phyloP scores from a whole-genome alignment of 2,797 vertebrate species.

The Enteromius fasciolatus region DNA sequence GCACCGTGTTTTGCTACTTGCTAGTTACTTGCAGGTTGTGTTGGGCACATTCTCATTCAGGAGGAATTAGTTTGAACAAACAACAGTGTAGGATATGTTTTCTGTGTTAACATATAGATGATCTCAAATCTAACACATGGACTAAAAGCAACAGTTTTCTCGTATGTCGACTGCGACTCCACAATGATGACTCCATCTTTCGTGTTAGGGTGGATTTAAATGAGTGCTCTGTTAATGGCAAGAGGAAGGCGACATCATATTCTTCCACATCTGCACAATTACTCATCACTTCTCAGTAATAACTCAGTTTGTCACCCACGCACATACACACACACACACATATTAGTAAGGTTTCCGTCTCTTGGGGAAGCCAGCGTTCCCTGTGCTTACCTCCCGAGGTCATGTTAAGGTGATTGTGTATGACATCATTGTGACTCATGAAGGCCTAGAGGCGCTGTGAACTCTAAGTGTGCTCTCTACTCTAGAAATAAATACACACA shows the following conservation, averaged over 20 bases:
- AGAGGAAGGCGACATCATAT: background rate
- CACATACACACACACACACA: conserved; percentile 31
- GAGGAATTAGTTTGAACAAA: background rate
- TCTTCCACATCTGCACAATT: conserved; percentile 1
- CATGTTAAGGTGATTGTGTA: conserved; percentile 45
- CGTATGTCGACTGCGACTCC: background rate
- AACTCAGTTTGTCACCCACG: conserved; percentile 22
- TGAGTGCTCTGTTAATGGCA: background rate
- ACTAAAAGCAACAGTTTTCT: background rate
- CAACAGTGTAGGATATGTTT: background rate
- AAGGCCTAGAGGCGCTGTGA: conserved; percentile 66
- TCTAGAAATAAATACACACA: conserved; percentile 36
- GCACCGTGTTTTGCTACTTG: background rate
- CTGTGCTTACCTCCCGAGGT: conserved; percentile 1
- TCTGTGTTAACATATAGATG: background rate
- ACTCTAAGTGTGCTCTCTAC: conserved; percentile 53
- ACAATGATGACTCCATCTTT: background rate
- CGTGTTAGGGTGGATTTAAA: background rate
- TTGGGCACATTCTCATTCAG: background rate
- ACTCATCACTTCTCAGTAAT: background rate
- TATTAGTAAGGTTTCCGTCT: background rate
- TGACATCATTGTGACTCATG: conserved; percentile 79
- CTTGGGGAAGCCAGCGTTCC: conserved; percentile 3
- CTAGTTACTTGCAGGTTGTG: background rate
- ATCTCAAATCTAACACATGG: background rate